Evolutionary conservation across 2,888 invertebrate genomes (phyloP).

Genomic region (Heliconius charithonia): DNA sequence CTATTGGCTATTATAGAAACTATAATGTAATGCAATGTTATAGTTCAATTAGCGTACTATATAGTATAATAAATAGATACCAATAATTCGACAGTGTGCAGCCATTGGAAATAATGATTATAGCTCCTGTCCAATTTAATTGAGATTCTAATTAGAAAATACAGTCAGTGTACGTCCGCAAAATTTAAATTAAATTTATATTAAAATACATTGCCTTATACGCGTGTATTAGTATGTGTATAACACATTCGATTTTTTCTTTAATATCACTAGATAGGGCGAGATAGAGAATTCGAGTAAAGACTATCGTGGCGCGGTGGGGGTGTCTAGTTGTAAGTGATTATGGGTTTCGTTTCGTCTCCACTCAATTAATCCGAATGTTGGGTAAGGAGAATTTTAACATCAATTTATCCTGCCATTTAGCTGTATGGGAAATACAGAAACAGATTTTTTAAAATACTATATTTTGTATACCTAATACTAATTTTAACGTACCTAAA

Average conservation of each 20-base stretch:
- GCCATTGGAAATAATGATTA: slow-evolving; percentile 28
- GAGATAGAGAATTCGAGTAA: too few species aligned
- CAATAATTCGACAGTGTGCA: slow-evolving; percentile 21
- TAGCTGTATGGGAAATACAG: too few species aligned
- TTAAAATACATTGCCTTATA: neutral
- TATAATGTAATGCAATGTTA: neutral
- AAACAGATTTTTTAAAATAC: neutral
- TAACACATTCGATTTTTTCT: neutral
- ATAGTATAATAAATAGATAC: slow-evolving; percentile 9
- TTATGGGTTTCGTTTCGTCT: neutral
- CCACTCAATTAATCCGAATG: neutral
- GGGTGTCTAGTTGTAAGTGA: too few species aligned
- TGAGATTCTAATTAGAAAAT: slow-evolving; percentile 10
- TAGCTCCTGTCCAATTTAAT: slow-evolving; percentile 15
- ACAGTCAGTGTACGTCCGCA: neutral
- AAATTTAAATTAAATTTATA: neutral
- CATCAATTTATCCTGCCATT: too few species aligned
- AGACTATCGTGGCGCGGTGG: too few species aligned
- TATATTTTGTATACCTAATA: neutral
- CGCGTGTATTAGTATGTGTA: too few species aligned
- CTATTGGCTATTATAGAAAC: slow-evolving; percentile 22
- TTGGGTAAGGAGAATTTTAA: too few species aligned
- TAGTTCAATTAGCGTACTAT: slow-evolving; percentile 21
- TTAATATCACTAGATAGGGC: neutral
- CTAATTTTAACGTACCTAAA: neutral